Percentiles rank a stretch among this genome's conserved stretches.
phyloP scores from a whole-genome alignment of 2,797 vertebrate species.

The Chloroceryle amazona region DNA sequence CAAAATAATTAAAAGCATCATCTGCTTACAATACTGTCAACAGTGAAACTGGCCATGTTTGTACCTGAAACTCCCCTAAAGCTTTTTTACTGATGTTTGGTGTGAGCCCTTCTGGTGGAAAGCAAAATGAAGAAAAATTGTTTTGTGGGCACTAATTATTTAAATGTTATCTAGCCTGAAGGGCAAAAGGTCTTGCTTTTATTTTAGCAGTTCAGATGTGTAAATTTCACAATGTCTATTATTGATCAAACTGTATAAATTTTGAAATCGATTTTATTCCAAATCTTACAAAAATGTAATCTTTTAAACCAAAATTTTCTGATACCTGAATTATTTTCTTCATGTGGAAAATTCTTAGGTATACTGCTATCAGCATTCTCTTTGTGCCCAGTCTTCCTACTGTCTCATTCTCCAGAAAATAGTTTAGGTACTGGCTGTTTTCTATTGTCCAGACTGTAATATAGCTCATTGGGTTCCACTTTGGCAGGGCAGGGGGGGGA shows the following conservation, averaged over 20 bases:
- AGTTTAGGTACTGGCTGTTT: neutral
- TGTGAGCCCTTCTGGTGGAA: neutral
- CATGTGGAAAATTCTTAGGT: neutral
- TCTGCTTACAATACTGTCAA: rapidly evolving
- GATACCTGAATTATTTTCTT: neutral
- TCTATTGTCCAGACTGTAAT: neutral
- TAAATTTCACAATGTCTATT: neutral
- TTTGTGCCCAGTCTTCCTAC: neutral
- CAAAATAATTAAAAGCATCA: neutral
- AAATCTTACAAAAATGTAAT: neutral
- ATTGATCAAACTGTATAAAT: neutral
- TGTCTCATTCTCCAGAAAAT: neutral
- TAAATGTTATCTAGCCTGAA: neutral
- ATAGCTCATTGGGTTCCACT: too few relatives aligned
- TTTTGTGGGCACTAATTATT: neutral
- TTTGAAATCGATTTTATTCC: neutral
- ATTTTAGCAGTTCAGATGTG: neutral
- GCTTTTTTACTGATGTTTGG: neutral
- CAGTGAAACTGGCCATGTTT: neutral
- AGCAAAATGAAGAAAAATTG: neutral
- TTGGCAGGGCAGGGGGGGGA: too few relatives aligned
- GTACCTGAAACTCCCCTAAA: neutral
- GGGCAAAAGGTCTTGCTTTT: neutral
- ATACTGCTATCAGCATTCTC: neutral
- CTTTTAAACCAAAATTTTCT: neutral